phyloP scores from a whole-genome alignment of 2,113 vertebrate genomes.

The Mola mola region DNA sequence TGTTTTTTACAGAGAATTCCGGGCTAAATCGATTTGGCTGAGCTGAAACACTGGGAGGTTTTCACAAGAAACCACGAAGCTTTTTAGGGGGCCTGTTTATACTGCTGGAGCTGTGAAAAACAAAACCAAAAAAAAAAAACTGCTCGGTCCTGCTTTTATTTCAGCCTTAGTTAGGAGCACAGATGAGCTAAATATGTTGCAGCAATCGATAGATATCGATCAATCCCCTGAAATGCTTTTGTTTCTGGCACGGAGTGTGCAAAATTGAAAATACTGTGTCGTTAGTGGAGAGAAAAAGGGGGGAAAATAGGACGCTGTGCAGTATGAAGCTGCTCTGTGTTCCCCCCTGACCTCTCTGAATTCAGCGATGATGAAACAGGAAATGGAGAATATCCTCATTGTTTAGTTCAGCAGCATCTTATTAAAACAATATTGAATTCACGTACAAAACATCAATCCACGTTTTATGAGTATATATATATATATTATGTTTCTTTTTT shows the following conservation, averaged over 20 bases:
- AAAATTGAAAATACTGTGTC: constrained; percentile 10
- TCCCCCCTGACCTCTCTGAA: constrained; percentile 2
- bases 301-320: constrained; percentile 1
- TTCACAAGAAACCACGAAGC: constrained; percentile 24
- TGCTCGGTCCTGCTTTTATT: constrained; percentile 28
- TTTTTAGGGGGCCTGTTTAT: constrained; percentile 46
- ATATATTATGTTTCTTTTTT: too few species aligned
- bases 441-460: background rate
- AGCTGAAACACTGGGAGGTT: constrained; percentile 29
- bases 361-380: background rate
- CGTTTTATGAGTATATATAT: too few species aligned
- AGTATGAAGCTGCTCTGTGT: background rate
- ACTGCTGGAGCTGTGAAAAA: constrained; percentile 21
- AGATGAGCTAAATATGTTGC: constrained; percentile 58
- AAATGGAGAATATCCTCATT: constrained; percentile 2
- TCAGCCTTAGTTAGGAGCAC: constrained; percentile 41
- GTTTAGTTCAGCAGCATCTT: too few species aligned
- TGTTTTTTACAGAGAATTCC: constrained; percentile 30
- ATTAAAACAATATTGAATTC: background rate
- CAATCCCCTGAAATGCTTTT: constrained; percentile 46
- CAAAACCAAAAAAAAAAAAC: background rate
- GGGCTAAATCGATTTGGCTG: constrained; percentile 27
- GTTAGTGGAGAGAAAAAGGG: constrained; percentile 9
- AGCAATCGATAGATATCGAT: constrained; percentile 57
- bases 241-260: constrained; percentile 28